phyloP scores from a whole-genome alignment of 1,140 invertebrate species.

The Eubasilissa regina region DNA sequence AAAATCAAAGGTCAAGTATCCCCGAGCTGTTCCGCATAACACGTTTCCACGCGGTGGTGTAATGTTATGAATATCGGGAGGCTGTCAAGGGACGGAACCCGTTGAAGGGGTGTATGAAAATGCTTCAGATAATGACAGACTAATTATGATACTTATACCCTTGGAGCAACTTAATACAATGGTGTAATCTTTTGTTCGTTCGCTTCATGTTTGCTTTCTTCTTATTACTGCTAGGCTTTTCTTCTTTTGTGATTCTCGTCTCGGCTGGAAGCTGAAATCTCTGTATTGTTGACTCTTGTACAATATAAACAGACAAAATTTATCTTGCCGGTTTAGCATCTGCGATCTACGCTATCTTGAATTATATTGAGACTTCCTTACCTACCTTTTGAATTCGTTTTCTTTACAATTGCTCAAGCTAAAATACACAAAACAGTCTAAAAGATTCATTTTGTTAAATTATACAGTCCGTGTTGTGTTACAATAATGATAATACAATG shows the following conservation, averaged over 20 bases:
- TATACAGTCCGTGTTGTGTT: no score
- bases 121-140: conserved; percentile 2
- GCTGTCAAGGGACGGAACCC: not conserved
- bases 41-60: no score
- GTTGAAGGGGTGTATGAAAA: not conserved
- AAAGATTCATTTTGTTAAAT: no score
- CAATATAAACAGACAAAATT: not conserved
- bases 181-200: not conserved
- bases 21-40: no score
- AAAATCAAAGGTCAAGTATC: no score
- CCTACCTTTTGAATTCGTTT: not conserved
- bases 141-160: conserved; percentile 7
- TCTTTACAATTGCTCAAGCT: not conserved
- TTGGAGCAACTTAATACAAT: not conserved
- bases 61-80: no score
- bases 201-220: conserved; percentile 1
- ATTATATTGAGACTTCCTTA: not conserved
- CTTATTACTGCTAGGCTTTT: not conserved
- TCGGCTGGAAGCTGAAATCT: not conserved
- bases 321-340: not conserved
- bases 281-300: conserved; percentile 1
- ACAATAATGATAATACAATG: no score
- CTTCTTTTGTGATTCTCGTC: conserved; percentile 1
- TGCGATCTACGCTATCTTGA: conserved; percentile 6
- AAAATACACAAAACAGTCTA: no score